phyloP scores from a whole-genome alignment of 2,888 invertebrate genomes.

The Clusia tigrina region DNA sequence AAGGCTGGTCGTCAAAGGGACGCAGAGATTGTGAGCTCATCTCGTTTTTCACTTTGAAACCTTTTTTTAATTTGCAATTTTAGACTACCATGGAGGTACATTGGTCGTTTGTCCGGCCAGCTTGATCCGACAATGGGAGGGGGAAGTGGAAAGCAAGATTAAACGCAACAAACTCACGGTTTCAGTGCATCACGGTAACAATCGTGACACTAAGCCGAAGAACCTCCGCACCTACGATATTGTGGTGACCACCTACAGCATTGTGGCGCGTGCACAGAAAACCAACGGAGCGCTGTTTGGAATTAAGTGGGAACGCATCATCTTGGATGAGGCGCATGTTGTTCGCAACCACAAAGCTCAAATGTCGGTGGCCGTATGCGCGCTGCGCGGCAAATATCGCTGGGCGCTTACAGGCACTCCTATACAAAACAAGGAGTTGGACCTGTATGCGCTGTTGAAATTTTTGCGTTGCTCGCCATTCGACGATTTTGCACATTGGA shows the following conservation, averaged over 20 bases:
- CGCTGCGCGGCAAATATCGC: constrained; percentile 66
- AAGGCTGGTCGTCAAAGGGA: constrained; percentile 55
- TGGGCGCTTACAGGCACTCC: constrained; percentile 96
- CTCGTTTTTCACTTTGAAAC: background rate
- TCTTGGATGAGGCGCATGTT: constrained; percentile 93
- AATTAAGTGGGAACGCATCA: constrained; percentile 84
- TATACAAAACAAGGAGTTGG: constrained; percentile 91
- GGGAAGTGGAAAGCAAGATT: constrained; percentile 76
- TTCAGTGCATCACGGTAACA: constrained; percentile 82
- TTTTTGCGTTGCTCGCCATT: constrained; percentile 89
- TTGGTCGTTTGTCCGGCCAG: constrained; percentile 94
- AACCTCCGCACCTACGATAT: constrained; percentile 77
- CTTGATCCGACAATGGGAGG: constrained; percentile 88
- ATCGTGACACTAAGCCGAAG: constrained; percentile 72
- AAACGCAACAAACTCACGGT: constrained; percentile 70
- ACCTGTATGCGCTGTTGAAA: constrained; percentile 80
- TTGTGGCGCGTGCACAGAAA: constrained; percentile 72
- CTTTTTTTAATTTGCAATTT: background rate
- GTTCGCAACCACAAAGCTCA: constrained; percentile 87
- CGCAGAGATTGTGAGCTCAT: constrained; percentile 52
- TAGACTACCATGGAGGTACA: constrained; percentile 73
- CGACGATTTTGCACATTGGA: constrained; percentile 88
- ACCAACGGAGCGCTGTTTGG: constrained; percentile 70
- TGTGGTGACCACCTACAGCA: constrained; percentile 89
- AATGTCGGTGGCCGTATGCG: constrained; percentile 76